Evolutionary conservation across 2,797 vertebrate genomes (phyloP).

Genomic region (Poecilia wingei): DNA sequence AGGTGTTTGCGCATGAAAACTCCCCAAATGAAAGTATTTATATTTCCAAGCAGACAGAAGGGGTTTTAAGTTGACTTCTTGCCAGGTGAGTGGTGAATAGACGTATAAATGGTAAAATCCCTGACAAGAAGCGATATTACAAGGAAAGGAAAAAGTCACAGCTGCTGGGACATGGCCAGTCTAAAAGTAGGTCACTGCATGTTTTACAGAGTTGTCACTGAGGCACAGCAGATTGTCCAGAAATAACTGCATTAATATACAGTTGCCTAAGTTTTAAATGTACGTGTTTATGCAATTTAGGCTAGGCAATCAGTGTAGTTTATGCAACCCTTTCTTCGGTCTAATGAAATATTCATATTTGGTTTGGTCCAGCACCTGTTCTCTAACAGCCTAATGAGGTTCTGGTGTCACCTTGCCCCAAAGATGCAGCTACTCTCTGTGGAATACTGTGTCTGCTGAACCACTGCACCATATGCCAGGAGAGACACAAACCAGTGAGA

Average conservation of each 20-base stretch:
- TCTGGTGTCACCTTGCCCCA: constrained; percentile 57
- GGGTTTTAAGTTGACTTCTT: background rate
- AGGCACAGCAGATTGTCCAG: background rate
- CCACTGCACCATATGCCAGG: constrained; percentile 19
- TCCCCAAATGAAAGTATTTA: background rate
- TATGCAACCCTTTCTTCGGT: background rate
- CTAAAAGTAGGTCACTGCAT: constrained; percentile 5
- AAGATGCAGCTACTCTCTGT: constrained; percentile 28
- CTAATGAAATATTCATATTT: constrained; percentile 19
- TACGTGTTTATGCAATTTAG: background rate
- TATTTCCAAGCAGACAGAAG: background rate
- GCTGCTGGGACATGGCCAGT: background rate
- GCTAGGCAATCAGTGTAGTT: background rate
- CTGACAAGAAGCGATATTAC: background rate
- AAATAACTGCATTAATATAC: background rate
- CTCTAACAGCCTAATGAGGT: constrained; percentile 38
- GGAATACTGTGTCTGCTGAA: constrained; percentile 33
- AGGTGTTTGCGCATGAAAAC: background rate
- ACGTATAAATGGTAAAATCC: background rate
- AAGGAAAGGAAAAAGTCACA: background rate
- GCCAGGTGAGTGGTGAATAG: background rate
- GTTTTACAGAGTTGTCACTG: background rate
- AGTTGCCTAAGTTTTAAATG: background rate
- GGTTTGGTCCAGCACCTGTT: constrained; percentile 31
- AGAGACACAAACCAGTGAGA: constrained; percentile 47